phyloP scores from a whole-genome alignment of 2,888 invertebrate genomes.

The Griposia aprilina region DNA sequence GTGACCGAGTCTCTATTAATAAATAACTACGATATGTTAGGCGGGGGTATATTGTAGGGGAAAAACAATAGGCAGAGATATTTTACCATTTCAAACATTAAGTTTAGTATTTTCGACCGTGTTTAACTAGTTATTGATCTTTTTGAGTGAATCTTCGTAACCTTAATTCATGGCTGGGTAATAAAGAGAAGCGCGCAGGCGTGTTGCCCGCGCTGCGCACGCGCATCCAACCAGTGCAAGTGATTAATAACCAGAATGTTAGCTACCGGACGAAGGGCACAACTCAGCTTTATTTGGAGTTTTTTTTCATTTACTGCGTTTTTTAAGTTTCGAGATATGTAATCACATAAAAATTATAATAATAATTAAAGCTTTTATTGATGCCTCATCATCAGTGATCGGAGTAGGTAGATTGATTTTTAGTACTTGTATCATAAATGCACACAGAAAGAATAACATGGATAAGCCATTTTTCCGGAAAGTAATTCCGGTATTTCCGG shows the following conservation, averaged over 20 bases:
- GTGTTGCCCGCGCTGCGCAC: conserved; percentile 27
- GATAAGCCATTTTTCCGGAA: no score
- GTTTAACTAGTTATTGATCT: neutral
- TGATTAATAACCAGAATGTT: conserved; percentile 52
- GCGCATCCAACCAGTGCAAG: conserved; percentile 30
- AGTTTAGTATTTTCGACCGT: neutral
- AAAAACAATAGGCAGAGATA: no score
- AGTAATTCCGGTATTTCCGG: no score
- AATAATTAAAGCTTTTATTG: no score
- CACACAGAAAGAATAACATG: no score
- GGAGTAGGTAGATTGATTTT: no score
- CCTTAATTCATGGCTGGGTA: conserved; percentile 10
- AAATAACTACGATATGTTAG: no score
- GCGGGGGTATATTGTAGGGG: no score
- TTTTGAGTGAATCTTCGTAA: neutral
- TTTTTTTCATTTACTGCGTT: neutral
- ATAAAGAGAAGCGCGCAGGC: conserved; percentile 35
- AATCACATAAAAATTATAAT: no score
- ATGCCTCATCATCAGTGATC: no score
- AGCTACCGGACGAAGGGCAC: conserved; percentile 44
- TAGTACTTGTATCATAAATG: no score
- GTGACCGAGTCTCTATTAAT: no score
- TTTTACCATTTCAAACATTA: neutral
- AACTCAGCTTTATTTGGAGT: conserved; percentile 19
- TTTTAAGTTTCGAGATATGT: neutral